These are phyloP conservation scores for Bovichtus diacanthus DNA, from an alignment of 2,797 vertebrate genomes.

Conservation along the genomic window DNA sequence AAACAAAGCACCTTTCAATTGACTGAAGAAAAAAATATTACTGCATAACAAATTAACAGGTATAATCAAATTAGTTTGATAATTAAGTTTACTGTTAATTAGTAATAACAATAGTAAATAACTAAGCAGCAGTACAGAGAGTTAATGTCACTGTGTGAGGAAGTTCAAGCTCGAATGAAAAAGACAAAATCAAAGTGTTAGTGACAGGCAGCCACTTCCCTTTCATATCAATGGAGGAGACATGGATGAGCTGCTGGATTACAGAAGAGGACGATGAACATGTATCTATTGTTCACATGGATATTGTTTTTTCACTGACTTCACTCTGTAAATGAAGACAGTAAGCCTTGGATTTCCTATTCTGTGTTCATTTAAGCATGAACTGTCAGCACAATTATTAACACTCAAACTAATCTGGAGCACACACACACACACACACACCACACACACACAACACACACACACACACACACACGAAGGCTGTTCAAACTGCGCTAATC, in stretches of 20 bases:
- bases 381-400: conserved; percentile 2
- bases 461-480: too few species aligned
- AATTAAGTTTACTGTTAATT: conserved; percentile 3
- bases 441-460: too few species aligned
- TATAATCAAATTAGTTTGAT: conserved; percentile 3
- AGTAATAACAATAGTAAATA: not conserved
- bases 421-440: too few species aligned
- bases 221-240: not conserved
- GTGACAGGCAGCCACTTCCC: not conserved
- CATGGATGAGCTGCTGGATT: not conserved
- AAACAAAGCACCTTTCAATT: conserved; percentile 4
- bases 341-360: conserved; percentile 5
- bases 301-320: conserved; percentile 10
- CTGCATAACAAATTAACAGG: not conserved
- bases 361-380: conserved; percentile 6
- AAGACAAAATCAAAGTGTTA: not conserved
- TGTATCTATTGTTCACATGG: conserved; percentile 30
- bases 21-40: not conserved
- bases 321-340: conserved; percentile 2
- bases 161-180: not conserved
- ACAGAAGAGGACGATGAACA: conserved; percentile 4
- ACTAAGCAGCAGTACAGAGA: not conserved
- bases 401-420: conserved; percentile 5
- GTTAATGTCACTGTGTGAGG: not conserved
- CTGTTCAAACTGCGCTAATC: too few species aligned